Conservation (phyloP, 2,888 invertebrate species). For the Andrena flavipes region DNA sequence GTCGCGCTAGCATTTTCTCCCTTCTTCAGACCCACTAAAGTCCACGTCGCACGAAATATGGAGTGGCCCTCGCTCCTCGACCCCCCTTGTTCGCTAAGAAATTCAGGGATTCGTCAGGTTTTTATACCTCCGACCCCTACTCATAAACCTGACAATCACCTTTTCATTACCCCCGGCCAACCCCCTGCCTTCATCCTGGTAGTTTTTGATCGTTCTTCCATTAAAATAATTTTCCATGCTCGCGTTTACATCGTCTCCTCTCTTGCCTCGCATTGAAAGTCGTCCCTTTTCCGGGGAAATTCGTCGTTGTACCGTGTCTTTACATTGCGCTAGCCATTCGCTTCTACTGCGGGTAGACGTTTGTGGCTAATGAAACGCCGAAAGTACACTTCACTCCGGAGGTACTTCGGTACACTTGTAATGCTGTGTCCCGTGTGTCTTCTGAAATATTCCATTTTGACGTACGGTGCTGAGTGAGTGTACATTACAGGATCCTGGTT, state of each 20-base stretch:
- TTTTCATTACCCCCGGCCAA: slow-evolving; percentile 56
- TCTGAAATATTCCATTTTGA: neutral
- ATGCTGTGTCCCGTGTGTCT: neutral
- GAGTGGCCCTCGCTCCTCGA: slow-evolving; percentile 53
- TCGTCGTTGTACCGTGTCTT: slow-evolving; percentile 26
- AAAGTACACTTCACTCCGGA: slow-evolving; percentile 1
- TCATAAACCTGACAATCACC: slow-evolving; percentile 57
- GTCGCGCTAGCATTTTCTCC: slow-evolving; percentile 58
- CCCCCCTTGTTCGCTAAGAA: slow-evolving; percentile 57
- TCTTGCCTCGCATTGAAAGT: slow-evolving; percentile 23
- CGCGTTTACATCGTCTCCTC: slow-evolving; percentile 21
- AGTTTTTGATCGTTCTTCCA: slow-evolving; percentile 65
- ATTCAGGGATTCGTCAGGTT: slow-evolving; percentile 59
- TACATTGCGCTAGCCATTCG: slow-evolving; percentile 1
- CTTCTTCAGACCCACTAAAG: slow-evolving; percentile 43
- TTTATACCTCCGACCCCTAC: slow-evolving; percentile 15
- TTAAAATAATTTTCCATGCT: slow-evolving; percentile 56
- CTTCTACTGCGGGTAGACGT: neutral
- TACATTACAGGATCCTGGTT: too few relatives aligned
- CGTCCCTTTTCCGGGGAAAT: slow-evolving; percentile 26
- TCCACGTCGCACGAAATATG: slow-evolving; percentile 57
- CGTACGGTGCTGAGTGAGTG: neutral
- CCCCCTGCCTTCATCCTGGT: slow-evolving; percentile 1
- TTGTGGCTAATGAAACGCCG: neutral
- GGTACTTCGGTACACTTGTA: neutral